Evolutionary conservation across 2,113 vertebrate species (phyloP).

Genomic region (Scolopax mira): DNA sequence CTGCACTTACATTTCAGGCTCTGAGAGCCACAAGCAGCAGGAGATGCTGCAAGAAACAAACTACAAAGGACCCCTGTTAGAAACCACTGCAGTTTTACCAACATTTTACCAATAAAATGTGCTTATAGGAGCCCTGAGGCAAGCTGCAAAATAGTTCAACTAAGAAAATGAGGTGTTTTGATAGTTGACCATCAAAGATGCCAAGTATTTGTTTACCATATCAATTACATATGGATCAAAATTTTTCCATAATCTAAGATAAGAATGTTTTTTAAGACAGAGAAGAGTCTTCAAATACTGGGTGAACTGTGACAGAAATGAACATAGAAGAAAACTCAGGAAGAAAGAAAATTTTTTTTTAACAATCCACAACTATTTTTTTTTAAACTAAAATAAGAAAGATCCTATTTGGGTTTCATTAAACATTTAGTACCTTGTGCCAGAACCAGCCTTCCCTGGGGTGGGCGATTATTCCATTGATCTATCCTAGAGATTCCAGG

Average conservation of each 20-base stretch:
- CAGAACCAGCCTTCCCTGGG: background rate
- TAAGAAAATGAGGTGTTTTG: background rate
- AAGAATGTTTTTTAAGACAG: background rate
- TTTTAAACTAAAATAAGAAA: background rate
- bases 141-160: background rate
- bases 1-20: background rate
- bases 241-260: background rate
- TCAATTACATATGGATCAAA: background rate
- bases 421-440: background rate
- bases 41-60: background rate
- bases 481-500: background rate
- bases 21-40: background rate
- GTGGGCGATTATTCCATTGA: background rate
- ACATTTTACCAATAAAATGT: background rate
- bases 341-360: background rate
- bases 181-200: background rate
- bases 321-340: background rate
- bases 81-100: accelerated
- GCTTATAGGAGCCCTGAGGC: background rate
- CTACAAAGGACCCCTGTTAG: background rate
- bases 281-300: background rate
- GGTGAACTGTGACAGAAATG: background rate
- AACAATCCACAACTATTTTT: background rate
- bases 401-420: background rate
- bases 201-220: background rate